A percentile compares a stretch with the other conserved stretches of the same genome.
phyloP scores from a whole-genome alignment of 2,797 vertebrate species.

The Tapirus indicus region DNA sequence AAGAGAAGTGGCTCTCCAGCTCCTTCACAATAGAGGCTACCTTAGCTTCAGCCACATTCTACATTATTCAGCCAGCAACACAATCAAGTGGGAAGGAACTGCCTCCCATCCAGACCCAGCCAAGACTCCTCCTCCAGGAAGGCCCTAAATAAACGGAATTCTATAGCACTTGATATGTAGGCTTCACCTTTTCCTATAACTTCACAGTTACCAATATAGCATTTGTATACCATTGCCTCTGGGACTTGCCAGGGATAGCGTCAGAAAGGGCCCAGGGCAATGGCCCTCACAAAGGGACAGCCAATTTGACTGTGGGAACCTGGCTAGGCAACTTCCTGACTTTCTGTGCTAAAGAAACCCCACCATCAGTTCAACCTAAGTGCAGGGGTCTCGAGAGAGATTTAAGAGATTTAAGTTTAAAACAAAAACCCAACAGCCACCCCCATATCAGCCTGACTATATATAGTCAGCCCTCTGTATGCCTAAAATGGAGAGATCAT shows the following conservation, averaged over 20 bases:
- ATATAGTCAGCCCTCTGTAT: slow-evolving; percentile 34
- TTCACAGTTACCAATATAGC: slow-evolving; percentile 80
- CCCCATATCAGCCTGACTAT: background rate
- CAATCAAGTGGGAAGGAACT: slow-evolving; percentile 86
- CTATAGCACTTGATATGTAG: slow-evolving; percentile 81
- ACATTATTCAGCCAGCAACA: slow-evolving; percentile 77
- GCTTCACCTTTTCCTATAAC: slow-evolving; percentile 84
- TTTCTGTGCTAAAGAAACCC: slow-evolving; percentile 80
- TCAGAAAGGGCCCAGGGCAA: slow-evolving; percentile 71
- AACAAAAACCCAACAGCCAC: slow-evolving; percentile 64
- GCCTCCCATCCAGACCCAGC: slow-evolving; percentile 67
- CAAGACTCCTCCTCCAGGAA: slow-evolving; percentile 83
- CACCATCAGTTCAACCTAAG: slow-evolving; percentile 74
- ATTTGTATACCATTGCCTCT: slow-evolving; percentile 82
- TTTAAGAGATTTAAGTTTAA: slow-evolving; percentile 65
- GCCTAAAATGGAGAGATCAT: slow-evolving; percentile 46
- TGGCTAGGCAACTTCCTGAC: slow-evolving; percentile 81
- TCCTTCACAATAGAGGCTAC: slow-evolving; percentile 80
- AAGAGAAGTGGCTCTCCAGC: slow-evolving; percentile 72
- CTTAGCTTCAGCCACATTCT: slow-evolving; percentile 68
- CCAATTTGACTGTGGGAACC: slow-evolving; percentile 82
- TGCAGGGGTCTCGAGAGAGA: slow-evolving; percentile 69
- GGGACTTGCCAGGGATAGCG: slow-evolving; percentile 73
- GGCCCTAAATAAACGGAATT: slow-evolving; percentile 81
- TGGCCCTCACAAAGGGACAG: slow-evolving; percentile 78